These are phyloP conservation scores for Pristionchus mayeri DNA, from an alignment of 2,888 invertebrate genomes.

Conservation along the genomic window DNA sequence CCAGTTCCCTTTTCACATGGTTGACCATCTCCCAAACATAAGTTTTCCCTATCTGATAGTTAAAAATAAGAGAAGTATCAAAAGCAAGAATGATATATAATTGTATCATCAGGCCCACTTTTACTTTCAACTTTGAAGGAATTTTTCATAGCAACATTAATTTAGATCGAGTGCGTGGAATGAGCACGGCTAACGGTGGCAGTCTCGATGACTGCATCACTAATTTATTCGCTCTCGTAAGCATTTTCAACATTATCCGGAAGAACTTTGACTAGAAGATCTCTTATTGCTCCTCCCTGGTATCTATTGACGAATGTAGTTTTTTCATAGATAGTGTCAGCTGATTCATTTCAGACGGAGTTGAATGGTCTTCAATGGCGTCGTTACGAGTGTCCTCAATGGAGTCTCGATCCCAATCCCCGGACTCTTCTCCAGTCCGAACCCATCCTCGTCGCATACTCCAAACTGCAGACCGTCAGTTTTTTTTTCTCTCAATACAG, in stretches of 20 bases:
- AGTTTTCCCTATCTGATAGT: not conserved
- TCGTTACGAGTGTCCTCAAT: not conserved
- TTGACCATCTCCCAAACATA: too few species aligned
- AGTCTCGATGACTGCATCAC: slow-evolving; percentile 50
- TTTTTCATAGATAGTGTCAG: not conserved
- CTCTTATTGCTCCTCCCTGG: not conserved
- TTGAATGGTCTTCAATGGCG: slow-evolving; percentile 47
- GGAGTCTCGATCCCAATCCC: not conserved
- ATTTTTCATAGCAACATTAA: not conserved
- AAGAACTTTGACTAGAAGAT: not conserved
- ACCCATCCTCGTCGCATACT: slow-evolving; percentile 32
- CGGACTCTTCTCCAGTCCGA: not conserved
- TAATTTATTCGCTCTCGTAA: slow-evolving; percentile 46
- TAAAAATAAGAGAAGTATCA: not conserved
- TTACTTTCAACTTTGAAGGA: not conserved
- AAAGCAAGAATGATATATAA: not conserved
- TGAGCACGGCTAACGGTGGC: slow-evolving; percentile 49
- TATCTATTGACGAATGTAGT: not conserved
- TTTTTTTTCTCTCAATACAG: not conserved
- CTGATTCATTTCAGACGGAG: slow-evolving; percentile 33
- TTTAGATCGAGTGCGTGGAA: slow-evolving; percentile 11
- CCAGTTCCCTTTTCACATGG: slow-evolving; percentile 32
- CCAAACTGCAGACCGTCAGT: slow-evolving; percentile 33
- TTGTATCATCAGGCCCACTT: not conserved
- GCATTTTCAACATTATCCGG: not conserved